Evolutionary conservation across 2,797 vertebrate species (phyloP).

Genomic region (Lates japonicus): DNA sequence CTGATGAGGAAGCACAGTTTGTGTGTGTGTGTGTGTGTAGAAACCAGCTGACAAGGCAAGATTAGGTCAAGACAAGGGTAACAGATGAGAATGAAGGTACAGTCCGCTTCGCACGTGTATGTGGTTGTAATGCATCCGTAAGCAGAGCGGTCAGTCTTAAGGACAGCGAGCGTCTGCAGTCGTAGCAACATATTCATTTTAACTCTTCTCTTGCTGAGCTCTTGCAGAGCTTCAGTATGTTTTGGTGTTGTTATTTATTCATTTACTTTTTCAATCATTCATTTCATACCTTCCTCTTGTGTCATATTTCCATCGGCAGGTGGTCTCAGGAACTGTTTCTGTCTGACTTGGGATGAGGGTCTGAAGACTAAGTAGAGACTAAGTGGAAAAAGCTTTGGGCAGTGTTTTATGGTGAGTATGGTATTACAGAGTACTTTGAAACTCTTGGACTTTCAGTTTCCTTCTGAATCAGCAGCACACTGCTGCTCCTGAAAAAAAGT

Average conservation of each 20-base stretch:
- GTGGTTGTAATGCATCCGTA: constrained; percentile 57
- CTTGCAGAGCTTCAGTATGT: not conserved
- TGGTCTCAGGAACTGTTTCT: not conserved
- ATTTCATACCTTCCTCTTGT: not conserved
- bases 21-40: constrained; percentile 31
- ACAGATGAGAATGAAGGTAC: constrained; percentile 54
- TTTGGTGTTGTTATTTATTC: not conserved
- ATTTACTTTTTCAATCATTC: not conserved
- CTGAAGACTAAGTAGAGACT: not conserved
- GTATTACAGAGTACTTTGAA: not conserved
- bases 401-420: constrained; percentile 12
- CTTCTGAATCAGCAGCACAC: not conserved
- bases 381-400: not conserved
- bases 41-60: constrained; percentile 67
- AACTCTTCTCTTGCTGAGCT: not conserved
- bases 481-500: not conserved
- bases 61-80: constrained; percentile 56
- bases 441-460: not conserved
- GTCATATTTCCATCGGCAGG: not conserved
- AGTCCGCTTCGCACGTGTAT: constrained; percentile 24
- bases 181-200: constrained; percentile 1
- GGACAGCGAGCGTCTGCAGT: constrained; percentile 14
- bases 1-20: constrained; percentile 61
- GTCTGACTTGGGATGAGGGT: not conserved
- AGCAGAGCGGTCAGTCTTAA: constrained; percentile 59